These are phyloP conservation scores for Phorcus lineatus DNA, from an alignment of 2,888 invertebrate species.

Conservation along the genomic window DNA sequence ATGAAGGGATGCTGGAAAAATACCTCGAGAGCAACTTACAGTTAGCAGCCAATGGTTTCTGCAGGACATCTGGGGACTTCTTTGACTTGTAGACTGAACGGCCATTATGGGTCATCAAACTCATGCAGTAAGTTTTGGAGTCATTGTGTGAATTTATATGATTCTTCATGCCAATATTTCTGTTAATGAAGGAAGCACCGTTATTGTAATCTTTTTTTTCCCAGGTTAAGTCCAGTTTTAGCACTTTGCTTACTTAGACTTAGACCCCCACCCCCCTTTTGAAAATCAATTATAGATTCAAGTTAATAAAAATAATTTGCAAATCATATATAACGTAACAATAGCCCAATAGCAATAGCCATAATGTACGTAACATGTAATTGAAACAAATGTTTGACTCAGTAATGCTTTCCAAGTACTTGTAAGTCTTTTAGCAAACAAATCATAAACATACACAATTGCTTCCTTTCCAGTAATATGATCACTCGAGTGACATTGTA, in stretches of 20 bases:
- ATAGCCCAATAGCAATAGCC: too few species aligned
- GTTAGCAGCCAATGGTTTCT: slow-evolving; percentile 44
- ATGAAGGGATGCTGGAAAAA: neutral
- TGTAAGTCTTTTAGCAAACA: too few species aligned
- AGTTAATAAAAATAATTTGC: too few species aligned
- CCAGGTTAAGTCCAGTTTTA: slow-evolving; percentile 40
- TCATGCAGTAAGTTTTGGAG: slow-evolving; percentile 48
- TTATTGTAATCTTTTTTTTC: slow-evolving; percentile 46
- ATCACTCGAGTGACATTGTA: too few species aligned
- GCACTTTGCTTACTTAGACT: slow-evolving; percentile 48
- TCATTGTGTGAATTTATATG: slow-evolving; percentile 24
- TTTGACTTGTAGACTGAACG: slow-evolving; percentile 41
- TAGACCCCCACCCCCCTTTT: too few species aligned
- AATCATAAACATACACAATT: too few species aligned
- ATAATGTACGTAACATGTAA: too few species aligned
- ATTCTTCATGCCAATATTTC: slow-evolving; percentile 27
- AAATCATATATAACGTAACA: too few species aligned
- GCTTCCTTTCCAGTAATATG: too few species aligned
- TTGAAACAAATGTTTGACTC: too few species aligned
- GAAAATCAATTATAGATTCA: too few species aligned
- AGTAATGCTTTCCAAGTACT: too few species aligned
- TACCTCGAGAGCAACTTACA: slow-evolving; percentile 40
- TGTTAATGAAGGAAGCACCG: slow-evolving; percentile 40
- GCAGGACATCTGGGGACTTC: slow-evolving; percentile 46
- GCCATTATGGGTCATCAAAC: slow-evolving; percentile 43